Percentiles rank a stretch among this genome's conserved stretches.
Conservation (phyloP, 1,140 invertebrate genomes). For the Diabrotica undecimpunctata region DNA sequence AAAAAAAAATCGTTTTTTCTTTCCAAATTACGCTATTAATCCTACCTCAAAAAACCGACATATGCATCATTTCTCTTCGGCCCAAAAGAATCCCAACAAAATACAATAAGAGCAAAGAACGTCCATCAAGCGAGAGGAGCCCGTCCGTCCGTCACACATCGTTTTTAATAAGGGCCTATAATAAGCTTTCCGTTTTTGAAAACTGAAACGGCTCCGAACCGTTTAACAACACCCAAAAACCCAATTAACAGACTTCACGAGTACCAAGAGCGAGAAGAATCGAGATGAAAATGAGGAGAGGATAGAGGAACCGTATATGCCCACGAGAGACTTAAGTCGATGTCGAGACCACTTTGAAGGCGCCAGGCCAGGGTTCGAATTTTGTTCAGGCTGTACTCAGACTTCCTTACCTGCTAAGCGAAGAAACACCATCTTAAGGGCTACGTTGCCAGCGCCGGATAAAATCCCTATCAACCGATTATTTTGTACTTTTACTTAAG, state of each 20-base stretch:
- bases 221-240: slow-evolving; percentile 25
- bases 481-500: too few species aligned
- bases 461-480: neutral
- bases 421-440: slow-evolving; percentile 18
- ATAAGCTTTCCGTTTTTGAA: slow-evolving; percentile 12
- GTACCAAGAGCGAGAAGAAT: neutral
- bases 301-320: neutral
- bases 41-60: too few species aligned
- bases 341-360: slow-evolving; percentile 20
- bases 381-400: slow-evolving; percentile 17
- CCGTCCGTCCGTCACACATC: neutral
- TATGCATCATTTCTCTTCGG: too few species aligned
- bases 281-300: neutral
- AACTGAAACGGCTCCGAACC: slow-evolving; percentile 4
- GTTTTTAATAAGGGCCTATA: slow-evolving; percentile 13
- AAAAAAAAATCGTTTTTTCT: too few species aligned
- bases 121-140: neutral
- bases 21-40: too few species aligned
- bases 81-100: too few species aligned
- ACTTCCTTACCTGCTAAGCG: slow-evolving; percentile 23
- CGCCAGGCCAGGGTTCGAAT: slow-evolving; percentile 22
- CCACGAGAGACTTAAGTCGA: neutral
- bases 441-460: neutral
- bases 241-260: slow-evolving; percentile 25
- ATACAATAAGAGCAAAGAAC: neutral